Percentiles rank a stretch among this genome's conserved stretches.
Evolutionary conservation across 2,113 vertebrate genomes (phyloP).

Genomic region (Phoxinus phoxinus): DNA sequence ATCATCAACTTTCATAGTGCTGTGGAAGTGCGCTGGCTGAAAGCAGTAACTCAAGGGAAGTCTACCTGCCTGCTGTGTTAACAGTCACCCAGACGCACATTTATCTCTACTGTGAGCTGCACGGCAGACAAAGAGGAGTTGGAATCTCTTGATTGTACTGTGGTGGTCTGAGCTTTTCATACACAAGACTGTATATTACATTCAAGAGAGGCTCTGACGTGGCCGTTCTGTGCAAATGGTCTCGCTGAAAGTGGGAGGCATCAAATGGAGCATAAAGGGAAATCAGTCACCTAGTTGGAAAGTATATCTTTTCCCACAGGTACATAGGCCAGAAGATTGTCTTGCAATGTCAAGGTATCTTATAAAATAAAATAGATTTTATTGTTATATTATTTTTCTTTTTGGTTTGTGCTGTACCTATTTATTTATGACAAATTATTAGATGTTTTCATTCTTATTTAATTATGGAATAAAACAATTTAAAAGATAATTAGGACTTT

Average conservation of each 20-base stretch:
- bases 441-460: too few species aligned
- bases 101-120: conserved; percentile 22
- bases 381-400: not conserved
- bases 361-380: not conserved
- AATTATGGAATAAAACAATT: too few species aligned
- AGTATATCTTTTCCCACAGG: not conserved
- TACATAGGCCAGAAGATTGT: not conserved
- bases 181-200: not conserved
- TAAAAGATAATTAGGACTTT: too few species aligned
- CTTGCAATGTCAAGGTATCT: not conserved
- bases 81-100: conserved; percentile 22
- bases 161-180: not conserved
- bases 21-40: conserved; percentile 23
- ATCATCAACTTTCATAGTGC: conserved; percentile 48
- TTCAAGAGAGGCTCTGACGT: not conserved
- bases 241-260: not conserved
- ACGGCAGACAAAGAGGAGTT: conserved; percentile 1
- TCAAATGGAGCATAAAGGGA: not conserved
- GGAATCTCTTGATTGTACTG: not conserved
- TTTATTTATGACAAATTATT: too few species aligned
- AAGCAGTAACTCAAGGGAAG: conserved; percentile 33
- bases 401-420: not conserved
- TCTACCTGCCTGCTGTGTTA: conserved; percentile 31
- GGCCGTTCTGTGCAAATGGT: not conserved
- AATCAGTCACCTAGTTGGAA: not conserved